Base-by-base conservation (phyloP, 2,888 invertebrate genomes). In the Megalurothrips usitatus region DNA sequence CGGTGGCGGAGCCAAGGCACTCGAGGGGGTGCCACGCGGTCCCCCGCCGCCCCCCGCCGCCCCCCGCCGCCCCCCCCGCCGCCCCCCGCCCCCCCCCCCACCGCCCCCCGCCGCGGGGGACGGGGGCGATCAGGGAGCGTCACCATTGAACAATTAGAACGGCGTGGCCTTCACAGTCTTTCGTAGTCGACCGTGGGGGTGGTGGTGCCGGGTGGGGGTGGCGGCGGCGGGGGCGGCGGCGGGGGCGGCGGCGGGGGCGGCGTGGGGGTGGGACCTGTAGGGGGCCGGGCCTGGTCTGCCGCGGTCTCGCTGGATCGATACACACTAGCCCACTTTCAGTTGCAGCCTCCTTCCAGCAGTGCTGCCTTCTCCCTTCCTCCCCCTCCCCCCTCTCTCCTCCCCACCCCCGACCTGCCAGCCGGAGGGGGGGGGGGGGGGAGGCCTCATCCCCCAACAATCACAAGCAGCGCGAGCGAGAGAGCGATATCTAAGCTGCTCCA, bases 251-350 rank as follows among this genome's bases (percentile, higher is more conserved):
- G 68, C 68, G 68, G 68, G 68, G 68, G 68, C 68, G 23, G 63
- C n/a, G 68, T 23, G 68, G 68, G 68, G 68, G 68, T 26, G 68
- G 68, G 23, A 43, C 34, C 34, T 43, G 58, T 58, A 43, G 58
- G 58, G 58, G 58, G 58, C 17, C 19, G 58, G 58, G 58, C 14
- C 58, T 52, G 52, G 14, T 19, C 52, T 58, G 17, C 58, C 58
- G 58, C 58, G 58, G 58, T 58, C 58, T 58, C 0, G 19, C 58
- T 58, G 68, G 68, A 75, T 75, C 68, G 68, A 75, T 75, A 75
- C 68, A 75, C 68, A 75, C 68, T 75, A 75, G 68, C 68, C 68
- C 68, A 75, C 68, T 75, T 75, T 75, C 68, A 75, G 68, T 75
- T 23, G 68, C 68, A 75, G 68, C 68, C 68, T 75, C 68, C 68